Percentiles rank a stretch among this genome's conserved stretches.
Evolutionary conservation across 2,797 vertebrate genomes (phyloP).

Genomic region (Pyrrhura leucotis): DNA sequence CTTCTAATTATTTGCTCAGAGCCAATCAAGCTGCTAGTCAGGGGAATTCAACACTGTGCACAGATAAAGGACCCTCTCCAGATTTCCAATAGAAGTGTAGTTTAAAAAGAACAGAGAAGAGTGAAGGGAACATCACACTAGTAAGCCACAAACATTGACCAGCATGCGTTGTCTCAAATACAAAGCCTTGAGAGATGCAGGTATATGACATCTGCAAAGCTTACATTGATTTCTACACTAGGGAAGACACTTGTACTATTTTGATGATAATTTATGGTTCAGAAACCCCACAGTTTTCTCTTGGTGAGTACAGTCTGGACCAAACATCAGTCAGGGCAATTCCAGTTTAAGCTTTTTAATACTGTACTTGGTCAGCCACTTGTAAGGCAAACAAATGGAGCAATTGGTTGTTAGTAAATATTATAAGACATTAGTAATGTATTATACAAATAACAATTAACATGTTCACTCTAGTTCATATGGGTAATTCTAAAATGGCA

Average conservation of each 20-base stretch:
- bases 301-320: slow-evolving; percentile 75
- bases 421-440: neutral
- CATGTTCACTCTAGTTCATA: neutral
- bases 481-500: neutral
- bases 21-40: slow-evolving; percentile 4
- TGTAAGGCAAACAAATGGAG: slow-evolving; percentile 12
- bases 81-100: neutral
- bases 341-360: slow-evolving; percentile 82
- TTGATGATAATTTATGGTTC: slow-evolving; percentile 70
- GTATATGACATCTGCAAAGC: neutral
- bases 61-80: neutral
- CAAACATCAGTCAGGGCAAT: slow-evolving; percentile 75
- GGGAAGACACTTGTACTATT: slow-evolving; percentile 79
- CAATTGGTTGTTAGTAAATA: neutral
- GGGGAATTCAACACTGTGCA: neutral
- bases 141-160: neutral
- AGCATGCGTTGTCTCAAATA: neutral
- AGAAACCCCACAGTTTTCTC: slow-evolving; percentile 62
- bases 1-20: slow-evolving; percentile 36
- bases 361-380: slow-evolving; percentile 83
- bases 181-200: neutral
- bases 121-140: neutral
- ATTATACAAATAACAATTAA: neutral
- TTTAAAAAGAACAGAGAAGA: neutral
- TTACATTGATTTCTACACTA: slow-evolving; percentile 79